These are phyloP conservation scores for Menidia menidia DNA, from an alignment of 2,797 vertebrate genomes.

Conservation along the genomic window DNA sequence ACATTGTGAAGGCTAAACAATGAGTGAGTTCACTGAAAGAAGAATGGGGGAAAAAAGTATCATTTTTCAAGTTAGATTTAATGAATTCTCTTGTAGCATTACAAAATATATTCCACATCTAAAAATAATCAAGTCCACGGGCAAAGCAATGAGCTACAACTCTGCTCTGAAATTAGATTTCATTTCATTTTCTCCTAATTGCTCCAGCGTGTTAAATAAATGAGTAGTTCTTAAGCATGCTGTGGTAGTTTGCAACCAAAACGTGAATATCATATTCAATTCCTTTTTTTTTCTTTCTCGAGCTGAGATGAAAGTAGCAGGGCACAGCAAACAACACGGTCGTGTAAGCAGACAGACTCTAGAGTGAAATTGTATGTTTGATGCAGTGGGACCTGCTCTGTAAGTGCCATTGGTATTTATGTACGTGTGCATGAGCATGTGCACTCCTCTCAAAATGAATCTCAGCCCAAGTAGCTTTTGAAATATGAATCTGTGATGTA, in stretches of 20 bases:
- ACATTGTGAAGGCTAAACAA: too few relatives aligned
- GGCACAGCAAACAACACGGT: constrained; percentile 25
- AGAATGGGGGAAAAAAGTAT: not conserved
- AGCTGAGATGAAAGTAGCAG: constrained; percentile 20
- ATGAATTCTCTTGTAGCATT: constrained; percentile 6
- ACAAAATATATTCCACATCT: constrained; percentile 1
- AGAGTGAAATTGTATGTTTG: constrained; percentile 17
- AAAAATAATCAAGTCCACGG: constrained; percentile 42
- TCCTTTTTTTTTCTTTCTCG: not conserved
- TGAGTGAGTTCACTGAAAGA: too few relatives aligned
- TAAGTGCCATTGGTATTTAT: constrained; percentile 44
- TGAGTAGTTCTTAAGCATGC: constrained; percentile 41
- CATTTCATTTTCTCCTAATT: constrained; percentile 57
- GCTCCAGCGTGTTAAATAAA: constrained; percentile 50
- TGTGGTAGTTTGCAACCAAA: constrained; percentile 15
- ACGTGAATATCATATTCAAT: constrained; percentile 27
- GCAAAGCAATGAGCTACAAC: constrained; percentile 44
- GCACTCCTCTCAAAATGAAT: constrained; percentile 29
- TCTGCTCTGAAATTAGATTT: constrained; percentile 20
- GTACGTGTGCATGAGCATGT: constrained; percentile 27
- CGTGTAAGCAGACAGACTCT: constrained; percentile 3
- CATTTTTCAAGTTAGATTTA: constrained; percentile 8
- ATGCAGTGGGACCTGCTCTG: constrained; percentile 33
- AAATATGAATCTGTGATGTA: constrained; percentile 66
- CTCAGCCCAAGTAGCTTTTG: constrained; percentile 55